A percentile compares a stretch with the other conserved stretches of the same genome.
These are phyloP conservation scores for Drosophila sp. DNA, from an alignment of 1,140 invertebrate genomes.

Conservation along the genomic window DNA sequence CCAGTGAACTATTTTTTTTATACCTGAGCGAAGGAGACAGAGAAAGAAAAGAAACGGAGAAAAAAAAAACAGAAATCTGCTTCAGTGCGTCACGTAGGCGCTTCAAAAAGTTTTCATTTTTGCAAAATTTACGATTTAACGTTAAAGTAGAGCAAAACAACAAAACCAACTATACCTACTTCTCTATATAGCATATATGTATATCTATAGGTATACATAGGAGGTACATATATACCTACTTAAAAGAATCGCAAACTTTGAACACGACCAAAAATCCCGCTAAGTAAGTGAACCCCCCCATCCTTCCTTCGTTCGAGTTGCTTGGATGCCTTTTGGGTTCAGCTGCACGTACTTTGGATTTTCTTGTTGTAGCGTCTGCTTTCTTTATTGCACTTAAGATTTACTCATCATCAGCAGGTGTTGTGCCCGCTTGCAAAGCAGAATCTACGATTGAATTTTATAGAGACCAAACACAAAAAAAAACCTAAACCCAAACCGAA, in stretches of 20 bases:
- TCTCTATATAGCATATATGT: background rate
- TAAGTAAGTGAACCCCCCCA: constrained; percentile 72
- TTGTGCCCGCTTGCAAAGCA: constrained; percentile 57
- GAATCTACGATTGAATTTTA: constrained; percentile 76
- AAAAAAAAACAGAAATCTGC: constrained; percentile 54
- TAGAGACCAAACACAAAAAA: constrained; percentile 19
- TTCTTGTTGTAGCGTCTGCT: constrained; percentile 53
- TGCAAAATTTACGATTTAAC: constrained; percentile 82
- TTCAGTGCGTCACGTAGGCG: constrained; percentile 82
- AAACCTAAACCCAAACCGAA: constrained; percentile 11
- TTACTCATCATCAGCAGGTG: constrained; percentile 81
- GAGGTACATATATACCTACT: constrained; percentile 44
- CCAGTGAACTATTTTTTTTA: constrained; percentile 54
- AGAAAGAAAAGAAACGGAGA: background rate
- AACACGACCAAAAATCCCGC: constrained; percentile 77
- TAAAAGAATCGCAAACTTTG: constrained; percentile 79
- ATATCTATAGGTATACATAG: background rate
- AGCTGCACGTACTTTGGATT: constrained; percentile 81
- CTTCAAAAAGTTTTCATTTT: constrained; percentile 81
- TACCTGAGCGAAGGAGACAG: constrained; percentile 38
- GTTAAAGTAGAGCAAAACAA: constrained; percentile 72
- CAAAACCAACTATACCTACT: background rate
- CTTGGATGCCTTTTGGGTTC: constrained; percentile 39
- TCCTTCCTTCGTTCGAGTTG: background rate
- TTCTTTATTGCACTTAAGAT: constrained; percentile 81